These are phyloP conservation scores for Tachuris rubrigastra DNA, from an alignment of 2,113 vertebrate species.

Conservation along the genomic window DNA sequence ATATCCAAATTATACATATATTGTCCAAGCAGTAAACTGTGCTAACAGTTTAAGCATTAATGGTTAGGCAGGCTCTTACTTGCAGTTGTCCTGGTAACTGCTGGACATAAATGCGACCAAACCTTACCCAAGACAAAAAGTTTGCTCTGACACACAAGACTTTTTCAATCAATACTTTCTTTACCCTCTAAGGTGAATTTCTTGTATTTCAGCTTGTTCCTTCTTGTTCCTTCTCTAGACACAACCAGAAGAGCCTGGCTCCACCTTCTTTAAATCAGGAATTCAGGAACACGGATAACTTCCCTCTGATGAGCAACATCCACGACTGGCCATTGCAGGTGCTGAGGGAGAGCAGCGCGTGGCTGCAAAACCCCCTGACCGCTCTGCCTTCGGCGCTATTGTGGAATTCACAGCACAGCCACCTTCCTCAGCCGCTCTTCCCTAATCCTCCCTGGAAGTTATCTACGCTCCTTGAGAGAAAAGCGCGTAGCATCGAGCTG, in stretches of 20 bases:
- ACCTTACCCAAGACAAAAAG: neutral
- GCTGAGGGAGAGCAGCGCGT: neutral
- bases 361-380: neutral
- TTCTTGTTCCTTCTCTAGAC: neutral
- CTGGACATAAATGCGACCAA: neutral
- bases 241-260: neutral
- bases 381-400: accelerated
- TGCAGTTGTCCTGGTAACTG: neutral
- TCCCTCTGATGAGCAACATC: neutral
- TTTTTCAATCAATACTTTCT: neutral
- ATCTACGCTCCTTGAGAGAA: neutral
- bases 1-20: neutral
- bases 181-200: neutral
- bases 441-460: too few species aligned
- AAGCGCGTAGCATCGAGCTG: accelerated
- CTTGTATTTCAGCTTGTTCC: neutral
- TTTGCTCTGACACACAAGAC: neutral
- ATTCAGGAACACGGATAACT: neutral
- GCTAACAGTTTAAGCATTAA: neutral
- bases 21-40: too few species aligned
- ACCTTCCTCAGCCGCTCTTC: accelerated
- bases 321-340: accelerated
- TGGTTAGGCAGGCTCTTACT: neutral
- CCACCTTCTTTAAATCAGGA: neutral
- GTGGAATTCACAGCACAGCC: neutral